A percentile compares a stretch with the other conserved stretches of the same genome.
Evolutionary conservation across 2,113 vertebrate genomes (phyloP).

Genomic region (Balaeniceps rex): DNA sequence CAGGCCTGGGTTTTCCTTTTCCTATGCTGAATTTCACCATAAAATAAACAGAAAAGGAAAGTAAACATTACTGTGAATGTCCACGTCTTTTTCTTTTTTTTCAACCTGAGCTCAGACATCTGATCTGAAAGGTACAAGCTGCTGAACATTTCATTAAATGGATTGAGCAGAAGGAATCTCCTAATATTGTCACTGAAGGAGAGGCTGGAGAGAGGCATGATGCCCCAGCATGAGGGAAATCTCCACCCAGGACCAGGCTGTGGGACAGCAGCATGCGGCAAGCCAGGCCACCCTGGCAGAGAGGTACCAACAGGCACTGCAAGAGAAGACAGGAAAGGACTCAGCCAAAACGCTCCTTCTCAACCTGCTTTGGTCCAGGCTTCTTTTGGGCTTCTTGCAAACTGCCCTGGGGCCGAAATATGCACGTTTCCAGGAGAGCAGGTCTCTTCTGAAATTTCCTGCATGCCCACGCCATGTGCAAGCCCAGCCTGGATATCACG

Average conservation of each 20-base stretch:
- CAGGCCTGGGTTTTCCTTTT: neutral
- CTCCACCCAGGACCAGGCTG: neutral
- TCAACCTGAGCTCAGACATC: neutral
- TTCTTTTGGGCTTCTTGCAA: neutral
- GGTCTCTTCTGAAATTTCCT: neutral
- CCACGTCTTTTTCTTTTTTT: neutral
- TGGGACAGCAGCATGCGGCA: neutral
- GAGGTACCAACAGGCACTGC: rapidly evolving
- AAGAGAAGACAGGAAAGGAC: neutral
- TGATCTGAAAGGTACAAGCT: neutral
- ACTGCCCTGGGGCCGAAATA: neutral
- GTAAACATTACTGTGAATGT: neutral
- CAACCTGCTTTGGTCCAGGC: neutral
- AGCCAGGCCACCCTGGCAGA: neutral
- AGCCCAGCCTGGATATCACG: neutral
- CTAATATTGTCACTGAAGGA: neutral
- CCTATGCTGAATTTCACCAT: neutral
- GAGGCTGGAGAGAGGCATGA: neutral
- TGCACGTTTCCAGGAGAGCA: neutral
- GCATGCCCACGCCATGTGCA: neutral
- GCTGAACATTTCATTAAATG: neutral
- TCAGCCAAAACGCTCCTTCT: neutral
- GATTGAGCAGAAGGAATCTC: neutral
- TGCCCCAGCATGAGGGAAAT: neutral
- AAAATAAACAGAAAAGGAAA: neutral